Conservation (phyloP, 2,113 vertebrate species). For the Steatornis caripensis region DNA sequence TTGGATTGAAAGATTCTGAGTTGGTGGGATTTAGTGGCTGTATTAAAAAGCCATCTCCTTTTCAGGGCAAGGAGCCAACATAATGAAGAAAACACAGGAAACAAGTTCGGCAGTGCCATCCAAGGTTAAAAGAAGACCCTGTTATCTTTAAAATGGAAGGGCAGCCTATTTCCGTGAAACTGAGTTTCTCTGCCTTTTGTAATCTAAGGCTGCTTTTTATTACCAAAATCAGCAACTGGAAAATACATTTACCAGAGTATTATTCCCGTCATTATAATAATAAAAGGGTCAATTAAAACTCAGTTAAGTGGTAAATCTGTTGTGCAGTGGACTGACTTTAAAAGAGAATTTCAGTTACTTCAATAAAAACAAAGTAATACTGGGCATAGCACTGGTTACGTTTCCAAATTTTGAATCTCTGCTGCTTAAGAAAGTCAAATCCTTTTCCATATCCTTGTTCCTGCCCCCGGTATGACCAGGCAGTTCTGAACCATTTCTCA, state of each 20-base stretch:
- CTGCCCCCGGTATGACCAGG: background rate
- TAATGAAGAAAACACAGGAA: constrained; percentile 61
- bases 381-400: background rate
- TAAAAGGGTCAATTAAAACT: constrained; percentile 41
- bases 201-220: constrained; percentile 3
- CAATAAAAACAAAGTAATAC: background rate
- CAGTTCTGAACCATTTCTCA: background rate
- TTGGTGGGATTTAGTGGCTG: constrained; percentile 73
- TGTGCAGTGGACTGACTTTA: background rate
- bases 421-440: background rate
- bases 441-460: background rate
- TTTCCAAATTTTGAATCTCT: background rate
- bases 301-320: constrained; percentile 31
- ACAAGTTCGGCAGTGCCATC: constrained; percentile 2
- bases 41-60: constrained; percentile 64
- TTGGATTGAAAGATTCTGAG: constrained; percentile 67
- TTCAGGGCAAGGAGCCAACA: constrained; percentile 46
- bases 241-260: constrained; percentile 33
- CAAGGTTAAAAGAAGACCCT: constrained; percentile 23
- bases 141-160: constrained; percentile 32
- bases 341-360: background rate
- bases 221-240: constrained; percentile 32
- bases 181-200: background rate
- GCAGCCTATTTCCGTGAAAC: constrained; percentile 14
- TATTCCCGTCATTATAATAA: constrained; percentile 33